Conservation (phyloP, 1,140 invertebrate species). For the Conus ventricosus region DNA sequence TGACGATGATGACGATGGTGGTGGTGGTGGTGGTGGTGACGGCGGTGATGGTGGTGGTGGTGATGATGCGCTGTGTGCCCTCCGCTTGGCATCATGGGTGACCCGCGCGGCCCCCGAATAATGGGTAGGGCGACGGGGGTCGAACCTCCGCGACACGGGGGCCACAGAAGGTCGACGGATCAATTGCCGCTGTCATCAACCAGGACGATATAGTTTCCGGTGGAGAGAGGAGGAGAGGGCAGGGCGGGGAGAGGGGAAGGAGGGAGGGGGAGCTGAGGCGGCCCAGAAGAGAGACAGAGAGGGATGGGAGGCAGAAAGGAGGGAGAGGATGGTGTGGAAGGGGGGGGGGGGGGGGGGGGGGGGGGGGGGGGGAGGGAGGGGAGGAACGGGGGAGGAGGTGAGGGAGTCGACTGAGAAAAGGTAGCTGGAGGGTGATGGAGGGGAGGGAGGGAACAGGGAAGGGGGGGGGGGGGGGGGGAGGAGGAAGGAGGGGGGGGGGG, state of each 20-base stretch:
- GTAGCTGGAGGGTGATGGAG: neutral
- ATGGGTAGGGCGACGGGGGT: slow-evolving; percentile 12
- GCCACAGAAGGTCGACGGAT: slow-evolving; percentile 3
- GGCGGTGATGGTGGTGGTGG: neutral
- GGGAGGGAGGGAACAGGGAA: neutral
- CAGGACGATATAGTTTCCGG: slow-evolving; percentile 12
- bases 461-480: neutral
- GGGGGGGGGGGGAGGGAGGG: neutral
- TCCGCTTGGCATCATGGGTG: neutral
- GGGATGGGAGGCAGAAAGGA: neutral
- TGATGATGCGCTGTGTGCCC: neutral
- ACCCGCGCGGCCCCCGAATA: slow-evolving; percentile 15
- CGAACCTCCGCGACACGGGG: neutral
- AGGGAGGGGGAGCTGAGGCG: neutral
- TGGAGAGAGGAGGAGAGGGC: neutral
- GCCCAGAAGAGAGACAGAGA: neutral
- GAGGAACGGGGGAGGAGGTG: neutral
- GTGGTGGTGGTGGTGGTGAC: neutral
- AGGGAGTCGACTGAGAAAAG: neutral
- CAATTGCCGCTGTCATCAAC: slow-evolving; percentile 21
- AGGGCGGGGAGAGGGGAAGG: neutral
- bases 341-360: neutral
- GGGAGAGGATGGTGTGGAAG: neutral
- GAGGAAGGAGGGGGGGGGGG: neutral
- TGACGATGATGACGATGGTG: no score